A percentile compares a stretch with the other conserved stretches of the same genome.
phyloP scores from a whole-genome alignment of 2,113 vertebrate genomes.

The Leiothrix lutea region DNA sequence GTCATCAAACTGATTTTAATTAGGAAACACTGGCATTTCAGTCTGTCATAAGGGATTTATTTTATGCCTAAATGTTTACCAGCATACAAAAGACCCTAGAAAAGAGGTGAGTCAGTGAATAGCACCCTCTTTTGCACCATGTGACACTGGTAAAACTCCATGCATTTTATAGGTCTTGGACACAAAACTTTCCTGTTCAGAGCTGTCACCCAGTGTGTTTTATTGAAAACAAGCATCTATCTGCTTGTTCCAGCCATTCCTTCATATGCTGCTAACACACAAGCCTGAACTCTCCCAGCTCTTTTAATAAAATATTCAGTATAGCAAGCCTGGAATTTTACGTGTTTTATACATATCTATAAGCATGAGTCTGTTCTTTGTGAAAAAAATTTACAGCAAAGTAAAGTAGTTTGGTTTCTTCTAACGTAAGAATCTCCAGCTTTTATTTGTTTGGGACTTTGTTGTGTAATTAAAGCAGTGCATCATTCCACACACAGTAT shows the following conservation, averaged over 20 bases:
- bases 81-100: background rate
- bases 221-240: background rate
- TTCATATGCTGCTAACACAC: background rate
- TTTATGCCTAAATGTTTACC: background rate
- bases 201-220: background rate
- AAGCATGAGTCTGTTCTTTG: background rate
- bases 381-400: background rate
- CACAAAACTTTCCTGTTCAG: background rate
- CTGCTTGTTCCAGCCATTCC: background rate
- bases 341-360: background rate
- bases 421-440: background rate
- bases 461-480: background rate
- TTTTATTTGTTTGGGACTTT: background rate
- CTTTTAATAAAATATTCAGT: background rate
- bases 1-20: background rate
- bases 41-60: background rate
- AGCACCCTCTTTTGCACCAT: background rate
- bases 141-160: background rate
- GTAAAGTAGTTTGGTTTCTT: background rate
- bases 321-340: background rate
- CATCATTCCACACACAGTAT: background rate
- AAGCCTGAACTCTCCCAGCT: background rate
- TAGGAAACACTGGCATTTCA: background rate
- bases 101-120: background rate
- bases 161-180: background rate